phyloP scores from a whole-genome alignment of 1,140 invertebrate genomes.

The Cepaea nemoralis region DNA sequence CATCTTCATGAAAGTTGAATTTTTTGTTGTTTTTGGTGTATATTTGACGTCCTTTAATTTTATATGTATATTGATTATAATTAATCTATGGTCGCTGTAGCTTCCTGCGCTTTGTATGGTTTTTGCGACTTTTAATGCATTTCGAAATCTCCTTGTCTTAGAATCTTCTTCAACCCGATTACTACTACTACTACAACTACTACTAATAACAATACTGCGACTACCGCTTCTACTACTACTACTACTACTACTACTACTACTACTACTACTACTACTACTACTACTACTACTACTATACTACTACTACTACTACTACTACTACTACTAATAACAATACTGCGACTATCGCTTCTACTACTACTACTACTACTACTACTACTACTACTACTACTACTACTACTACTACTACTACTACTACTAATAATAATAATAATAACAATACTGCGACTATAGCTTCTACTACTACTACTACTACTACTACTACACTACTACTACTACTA shows the following conservation, averaged over 20 bases:
- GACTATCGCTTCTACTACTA: not conserved
- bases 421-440: slow-evolving; percentile 37
- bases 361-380: slow-evolving; percentile 39
- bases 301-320: not conserved
- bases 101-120: too few species aligned
- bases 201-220: slow-evolving; percentile 41
- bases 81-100: too few species aligned
- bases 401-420: slow-evolving; percentile 39
- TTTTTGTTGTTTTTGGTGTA: too few species aligned
- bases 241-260: slow-evolving; percentile 43
- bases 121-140: too few species aligned
- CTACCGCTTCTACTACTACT: slow-evolving; percentile 41
- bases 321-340: not conserved
- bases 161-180: too few species aligned
- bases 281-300: not conserved
- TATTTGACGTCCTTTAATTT: too few species aligned
- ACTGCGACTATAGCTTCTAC: slow-evolving; percentile 40
- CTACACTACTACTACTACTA: not conserved
- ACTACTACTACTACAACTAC: slow-evolving; percentile 43
- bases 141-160: too few species aligned
- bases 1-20: too few species aligned
- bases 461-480: slow-evolving; percentile 25
- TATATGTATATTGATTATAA: too few species aligned
- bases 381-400: slow-evolving; percentile 43
- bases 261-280: slow-evolving; percentile 44